phyloP scores from a whole-genome alignment of 2,113 vertebrate species.

The Solea senegalensis region DNA sequence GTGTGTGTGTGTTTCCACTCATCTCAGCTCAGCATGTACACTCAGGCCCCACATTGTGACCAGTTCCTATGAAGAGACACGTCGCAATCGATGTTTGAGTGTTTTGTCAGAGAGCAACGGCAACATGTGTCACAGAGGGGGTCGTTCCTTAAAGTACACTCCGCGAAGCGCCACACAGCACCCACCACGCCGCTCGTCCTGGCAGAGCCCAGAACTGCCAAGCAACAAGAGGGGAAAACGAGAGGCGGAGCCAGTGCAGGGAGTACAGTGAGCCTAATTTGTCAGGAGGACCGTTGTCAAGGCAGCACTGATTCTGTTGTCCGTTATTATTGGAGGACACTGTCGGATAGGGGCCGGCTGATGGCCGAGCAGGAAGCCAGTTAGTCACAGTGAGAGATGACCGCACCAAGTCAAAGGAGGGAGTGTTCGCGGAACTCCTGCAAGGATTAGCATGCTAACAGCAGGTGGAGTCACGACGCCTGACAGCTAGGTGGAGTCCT shows the following conservation, averaged over 20 bases:
- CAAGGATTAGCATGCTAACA: constrained; percentile 70
- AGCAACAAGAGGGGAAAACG: constrained; percentile 58
- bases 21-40: constrained; percentile 57
- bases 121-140: constrained; percentile 64
- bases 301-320: constrained; percentile 65
- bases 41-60: constrained; percentile 66
- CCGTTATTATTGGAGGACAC: constrained; percentile 73
- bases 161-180: constrained; percentile 11
- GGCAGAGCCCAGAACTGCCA: constrained; percentile 56
- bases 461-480: constrained; percentile 56
- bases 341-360: constrained; percentile 59
- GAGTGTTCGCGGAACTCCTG: constrained; percentile 34
- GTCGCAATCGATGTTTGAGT: constrained; percentile 59
- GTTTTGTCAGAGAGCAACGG: constrained; percentile 64
- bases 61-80: constrained; percentile 58
- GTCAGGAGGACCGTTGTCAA: constrained; percentile 72
- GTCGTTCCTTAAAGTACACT: constrained; percentile 39
- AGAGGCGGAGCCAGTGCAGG: constrained; percentile 53
- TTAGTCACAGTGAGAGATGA: constrained; percentile 67
- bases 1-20: constrained; percentile 46
- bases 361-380: constrained; percentile 63
- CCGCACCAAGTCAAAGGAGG: constrained; percentile 40
- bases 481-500: constrained; percentile 58
- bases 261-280: constrained; percentile 68
- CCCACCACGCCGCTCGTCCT: constrained; percentile 30